Percentiles rank a stretch among this genome's conserved stretches.
Conservation (phyloP, 2,113 vertebrate species). For the Chelonoidis abingdonii region DNA sequence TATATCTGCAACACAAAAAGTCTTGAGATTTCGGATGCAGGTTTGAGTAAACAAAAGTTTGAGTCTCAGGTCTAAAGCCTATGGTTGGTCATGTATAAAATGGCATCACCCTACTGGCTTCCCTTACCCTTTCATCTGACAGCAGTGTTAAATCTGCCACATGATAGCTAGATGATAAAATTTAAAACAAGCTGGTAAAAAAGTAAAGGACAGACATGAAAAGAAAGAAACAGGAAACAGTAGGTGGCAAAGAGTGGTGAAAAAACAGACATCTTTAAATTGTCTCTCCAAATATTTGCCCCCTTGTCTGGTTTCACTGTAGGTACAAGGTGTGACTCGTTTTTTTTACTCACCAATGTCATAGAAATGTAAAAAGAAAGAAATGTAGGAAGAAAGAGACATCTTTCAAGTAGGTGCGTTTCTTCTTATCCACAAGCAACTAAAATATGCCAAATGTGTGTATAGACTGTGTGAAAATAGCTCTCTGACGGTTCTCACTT, state of each 20-base stretch:
- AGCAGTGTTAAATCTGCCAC: background rate
- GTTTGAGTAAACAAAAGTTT: background rate
- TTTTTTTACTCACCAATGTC: background rate
- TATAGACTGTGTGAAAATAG: fast-evolving
- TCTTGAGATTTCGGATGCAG: background rate
- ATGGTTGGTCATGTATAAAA: background rate
- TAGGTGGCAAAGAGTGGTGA: background rate
- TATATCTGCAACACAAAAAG: background rate
- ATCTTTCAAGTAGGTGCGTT: background rate
- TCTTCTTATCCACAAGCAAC: background rate
- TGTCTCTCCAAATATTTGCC: background rate
- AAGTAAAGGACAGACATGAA: background rate
- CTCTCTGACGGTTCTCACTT: background rate
- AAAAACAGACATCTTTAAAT: background rate
- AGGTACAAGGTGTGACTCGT: background rate
- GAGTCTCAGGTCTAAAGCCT: background rate
- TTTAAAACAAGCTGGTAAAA: background rate
- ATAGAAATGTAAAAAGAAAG: background rate
- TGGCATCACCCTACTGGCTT: background rate
- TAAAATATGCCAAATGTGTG: background rate
- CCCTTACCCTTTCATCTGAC: background rate
- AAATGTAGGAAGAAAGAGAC: background rate
- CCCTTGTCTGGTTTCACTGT: background rate
- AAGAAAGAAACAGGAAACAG: background rate
- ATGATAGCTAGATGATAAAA: background rate